A percentile compares a stretch with the other conserved stretches of the same genome.
These are phyloP conservation scores for Zeus faber DNA, from an alignment of 2,113 vertebrate genomes.

Conservation along the genomic window DNA sequence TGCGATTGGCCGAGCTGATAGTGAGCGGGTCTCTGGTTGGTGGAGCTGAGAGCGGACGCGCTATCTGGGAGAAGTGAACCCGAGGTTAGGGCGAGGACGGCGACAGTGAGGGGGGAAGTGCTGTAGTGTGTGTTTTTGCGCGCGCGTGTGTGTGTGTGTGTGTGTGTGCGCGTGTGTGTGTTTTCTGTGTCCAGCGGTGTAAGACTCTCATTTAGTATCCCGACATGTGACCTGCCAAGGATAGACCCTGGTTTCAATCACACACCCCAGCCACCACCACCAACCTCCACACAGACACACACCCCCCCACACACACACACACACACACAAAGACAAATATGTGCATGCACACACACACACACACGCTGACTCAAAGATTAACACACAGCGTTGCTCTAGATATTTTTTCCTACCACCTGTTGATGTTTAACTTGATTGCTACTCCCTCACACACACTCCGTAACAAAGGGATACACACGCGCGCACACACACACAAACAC, in stretches of 20 bases:
- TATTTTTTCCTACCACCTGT: constrained; percentile 71
- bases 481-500: not conserved
- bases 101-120: constrained; percentile 30
- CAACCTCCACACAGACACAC: not conserved
- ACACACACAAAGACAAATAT: constrained; percentile 6
- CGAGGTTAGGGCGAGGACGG: constrained; percentile 36
- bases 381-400: constrained; percentile 52
- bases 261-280: constrained; percentile 5
- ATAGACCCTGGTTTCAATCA: constrained; percentile 83
- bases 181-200: constrained; percentile 14
- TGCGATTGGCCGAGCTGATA: constrained; percentile 74
- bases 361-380: constrained; percentile 36
- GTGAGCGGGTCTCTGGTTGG: constrained; percentile 41
- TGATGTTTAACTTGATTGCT: constrained; percentile 31
- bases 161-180: constrained; percentile 20
- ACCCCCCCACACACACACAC: constrained; percentile 7
- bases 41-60: constrained; percentile 29
- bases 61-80: constrained; percentile 43
- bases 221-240: constrained; percentile 72
- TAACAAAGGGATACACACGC: not conserved
- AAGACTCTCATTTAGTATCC: constrained; percentile 69
- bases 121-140: constrained; percentile 17
- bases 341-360: constrained; percentile 10
- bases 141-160: constrained; percentile 10
- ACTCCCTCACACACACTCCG: not conserved